phyloP scores from a whole-genome alignment of 2,888 invertebrate genomes.

The Pimpla rufipes region DNA sequence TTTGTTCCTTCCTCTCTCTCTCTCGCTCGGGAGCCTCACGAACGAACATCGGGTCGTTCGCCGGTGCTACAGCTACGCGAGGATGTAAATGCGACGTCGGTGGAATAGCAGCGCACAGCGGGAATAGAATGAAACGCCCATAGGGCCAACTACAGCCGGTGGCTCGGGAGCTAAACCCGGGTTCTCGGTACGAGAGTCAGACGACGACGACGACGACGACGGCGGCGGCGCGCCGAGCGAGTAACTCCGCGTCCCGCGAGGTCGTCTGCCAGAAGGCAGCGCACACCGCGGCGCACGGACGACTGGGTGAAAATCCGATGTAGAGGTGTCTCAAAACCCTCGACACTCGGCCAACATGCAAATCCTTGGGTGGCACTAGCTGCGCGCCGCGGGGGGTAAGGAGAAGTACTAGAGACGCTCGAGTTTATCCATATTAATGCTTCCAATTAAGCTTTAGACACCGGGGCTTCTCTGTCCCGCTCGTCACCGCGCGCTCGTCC shows the following conservation, averaged over 20 bases:
- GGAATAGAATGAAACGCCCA: slow-evolving; percentile 20
- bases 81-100: slow-evolving; percentile 5
- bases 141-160: background rate
- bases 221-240: background rate
- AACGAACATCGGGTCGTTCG: background rate
- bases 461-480: slow-evolving; percentile 55
- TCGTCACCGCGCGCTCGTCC: slow-evolving; percentile 50
- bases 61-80: too few species aligned
- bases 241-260: slow-evolving; percentile 12
- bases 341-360: slow-evolving; percentile 63
- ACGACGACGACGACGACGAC: background rate
- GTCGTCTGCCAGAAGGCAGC: slow-evolving; percentile 47
- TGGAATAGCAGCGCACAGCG: background rate
- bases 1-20: background rate
- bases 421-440: slow-evolving; percentile 76
- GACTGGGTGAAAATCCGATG: slow-evolving; percentile 61
- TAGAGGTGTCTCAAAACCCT: slow-evolving; percentile 60
- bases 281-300: slow-evolving; percentile 25
- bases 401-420: slow-evolving; percentile 49
- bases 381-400: slow-evolving; percentile 23
- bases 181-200: slow-evolving; percentile 6
- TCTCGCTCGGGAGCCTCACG: background rate
- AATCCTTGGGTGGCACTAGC: slow-evolving; percentile 62
- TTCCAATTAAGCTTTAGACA: slow-evolving; percentile 72
- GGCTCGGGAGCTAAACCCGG: slow-evolving; percentile 22